Conservation (phyloP, 2,888 invertebrate species). For the Metallyticus violacea region DNA sequence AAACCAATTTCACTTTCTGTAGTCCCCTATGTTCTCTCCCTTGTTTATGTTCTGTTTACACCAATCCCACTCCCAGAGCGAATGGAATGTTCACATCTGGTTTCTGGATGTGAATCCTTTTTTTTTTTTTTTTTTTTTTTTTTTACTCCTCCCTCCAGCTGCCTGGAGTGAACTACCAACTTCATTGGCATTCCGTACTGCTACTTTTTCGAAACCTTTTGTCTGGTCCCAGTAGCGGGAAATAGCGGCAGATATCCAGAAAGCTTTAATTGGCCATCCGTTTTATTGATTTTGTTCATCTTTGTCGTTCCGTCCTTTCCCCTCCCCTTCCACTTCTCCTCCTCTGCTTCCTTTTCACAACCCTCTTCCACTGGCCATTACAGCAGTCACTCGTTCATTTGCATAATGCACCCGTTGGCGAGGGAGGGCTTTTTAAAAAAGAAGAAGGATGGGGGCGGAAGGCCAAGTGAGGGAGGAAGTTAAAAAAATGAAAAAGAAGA, state of each 20-base stretch:
- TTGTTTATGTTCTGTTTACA: background rate
- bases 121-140: too few relatives aligned
- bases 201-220: background rate
- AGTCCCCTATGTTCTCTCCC: background rate
- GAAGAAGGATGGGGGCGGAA: conserved; percentile 7
- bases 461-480: background rate
- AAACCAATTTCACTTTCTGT: background rate
- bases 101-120: background rate
- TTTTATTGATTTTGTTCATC: conserved; percentile 26
- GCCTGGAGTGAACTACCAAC: background rate
- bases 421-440: background rate
- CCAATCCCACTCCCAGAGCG: background rate
- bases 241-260: background rate
- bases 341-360: background rate
- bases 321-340: background rate
- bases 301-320: conserved; percentile 12
- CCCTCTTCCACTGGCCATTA: conserved; percentile 13
- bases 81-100: too few relatives aligned
- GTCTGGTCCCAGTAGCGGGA: background rate
- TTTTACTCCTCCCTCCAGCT: too few relatives aligned
- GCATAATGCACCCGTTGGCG: conserved; percentile 12
- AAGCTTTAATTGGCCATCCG: conserved; percentile 24
- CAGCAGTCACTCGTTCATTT: conserved; percentile 16
- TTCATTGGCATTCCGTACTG: background rate
- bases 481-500: background rate